Base-by-base conservation (phyloP, 1,140 invertebrate species). In the Diachasmimorpha longicaudata region DNA sequence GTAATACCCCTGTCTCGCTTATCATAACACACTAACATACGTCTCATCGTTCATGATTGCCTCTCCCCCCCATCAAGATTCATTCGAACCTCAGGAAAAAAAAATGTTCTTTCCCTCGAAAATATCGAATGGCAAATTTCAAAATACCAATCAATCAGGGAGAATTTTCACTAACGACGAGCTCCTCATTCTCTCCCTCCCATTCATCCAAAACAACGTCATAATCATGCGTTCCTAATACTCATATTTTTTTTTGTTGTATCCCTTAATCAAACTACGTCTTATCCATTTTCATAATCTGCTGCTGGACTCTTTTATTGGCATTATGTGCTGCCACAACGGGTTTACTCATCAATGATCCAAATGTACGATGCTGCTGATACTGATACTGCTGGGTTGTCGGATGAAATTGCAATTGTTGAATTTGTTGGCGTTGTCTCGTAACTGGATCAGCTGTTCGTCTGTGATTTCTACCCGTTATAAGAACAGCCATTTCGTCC, bases 321-420 rank as follows among this genome's bases (percentile, higher is more conserved):
- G 39, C 77, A 31, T 63, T 23, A 73, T 75, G 58, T 58, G 37
- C 74, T 72, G 77, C 71, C 44, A 58, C 73, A 63, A 80, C 36
- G 70, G 81, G 67, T 71, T 80, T 78, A 44, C 74, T 77, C 69
- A 81, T 76, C 58, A 79, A 72, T 52, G 81, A 80, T 76, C 80
- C 74, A 23, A 75, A n/a, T 42, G 67, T 70, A 58, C 44, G 79
- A 58, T 81, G 81, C 72, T 79, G 79, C 76, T 83, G 79, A 48
- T 81, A 19, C 23, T 63, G 58, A 67, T 75, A 76, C 48, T 71
- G 48, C 31, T 55, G 48, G 42, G 13, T 16, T 16, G 31, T 25
- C 72, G 73, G 79, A 68, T 78, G 37, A 67, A 79, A 52, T 70
- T 81, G 79, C 21, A 66, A 66, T 66, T 80, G 79, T 42, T 74